These are phyloP conservation scores for Sipunculus nudus DNA, from an alignment of 2,888 invertebrate species.

Conservation along the genomic window DNA sequence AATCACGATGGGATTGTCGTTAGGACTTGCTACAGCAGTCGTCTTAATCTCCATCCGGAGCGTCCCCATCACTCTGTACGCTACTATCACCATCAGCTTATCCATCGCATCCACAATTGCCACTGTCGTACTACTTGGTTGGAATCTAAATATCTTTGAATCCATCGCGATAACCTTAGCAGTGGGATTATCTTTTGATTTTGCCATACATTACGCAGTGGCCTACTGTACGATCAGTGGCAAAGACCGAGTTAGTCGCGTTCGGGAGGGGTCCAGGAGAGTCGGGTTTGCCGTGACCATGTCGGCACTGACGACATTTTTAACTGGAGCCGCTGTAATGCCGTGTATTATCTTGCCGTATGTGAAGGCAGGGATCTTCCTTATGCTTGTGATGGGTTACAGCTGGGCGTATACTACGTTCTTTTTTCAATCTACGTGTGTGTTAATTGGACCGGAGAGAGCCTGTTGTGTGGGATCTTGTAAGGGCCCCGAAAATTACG, in stretches of 20 bases:
- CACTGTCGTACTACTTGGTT: conserved; percentile 71
- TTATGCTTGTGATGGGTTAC: conserved; percentile 83
- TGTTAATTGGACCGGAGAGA: conserved; percentile 75
- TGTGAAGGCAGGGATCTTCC: conserved; percentile 87
- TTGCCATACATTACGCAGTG: conserved; percentile 87
- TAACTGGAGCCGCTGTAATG: conserved; percentile 86
- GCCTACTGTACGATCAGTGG: conserved; percentile 71
- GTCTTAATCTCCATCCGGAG: conserved; percentile 85
- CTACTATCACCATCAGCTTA: conserved; percentile 82
- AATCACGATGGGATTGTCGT: conserved; percentile 81
- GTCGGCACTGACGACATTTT: conserved; percentile 85
- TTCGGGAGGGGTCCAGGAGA: conserved; percentile 29
- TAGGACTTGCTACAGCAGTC: conserved; percentile 78
- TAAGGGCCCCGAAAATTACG: no score
- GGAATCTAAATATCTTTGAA: conserved; percentile 91
- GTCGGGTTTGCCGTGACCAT: conserved; percentile 86
- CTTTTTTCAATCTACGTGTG: conserved; percentile 70
- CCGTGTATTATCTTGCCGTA: conserved; percentile 87
- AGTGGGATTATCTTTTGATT: conserved; percentile 90
- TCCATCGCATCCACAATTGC: conserved; percentile 85
- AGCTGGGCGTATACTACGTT: conserved; percentile 76
- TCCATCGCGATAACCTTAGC: conserved; percentile 89
- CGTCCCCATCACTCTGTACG: conserved; percentile 82
- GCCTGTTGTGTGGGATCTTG: no score
- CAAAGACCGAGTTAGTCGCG: conserved; percentile 4